phyloP scores from a whole-genome alignment of 1,140 invertebrate genomes.

The Drosophila busckii region DNA sequence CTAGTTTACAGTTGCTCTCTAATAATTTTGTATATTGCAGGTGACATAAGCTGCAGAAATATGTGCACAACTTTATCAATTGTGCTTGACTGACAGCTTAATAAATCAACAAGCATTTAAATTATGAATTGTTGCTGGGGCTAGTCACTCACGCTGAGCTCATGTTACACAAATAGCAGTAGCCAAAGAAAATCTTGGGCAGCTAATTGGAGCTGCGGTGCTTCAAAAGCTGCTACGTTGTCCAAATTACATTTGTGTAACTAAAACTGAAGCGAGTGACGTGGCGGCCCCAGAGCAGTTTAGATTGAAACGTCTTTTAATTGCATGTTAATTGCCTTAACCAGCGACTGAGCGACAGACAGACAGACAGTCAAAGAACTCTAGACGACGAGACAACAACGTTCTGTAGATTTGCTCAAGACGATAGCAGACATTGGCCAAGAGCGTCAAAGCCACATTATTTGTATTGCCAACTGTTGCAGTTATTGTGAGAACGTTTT shows the following conservation, averaged over 20 bases:
- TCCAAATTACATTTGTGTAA: constrained; percentile 27
- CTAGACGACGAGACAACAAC: constrained; percentile 6
- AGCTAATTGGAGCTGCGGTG: constrained; percentile 16
- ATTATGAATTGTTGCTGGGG: background rate
- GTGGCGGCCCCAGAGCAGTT: constrained; percentile 38
- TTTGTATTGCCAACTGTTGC: too few relatives aligned
- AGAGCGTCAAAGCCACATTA: constrained; percentile 39
- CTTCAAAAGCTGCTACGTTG: constrained; percentile 26
- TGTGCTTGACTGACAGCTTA: constrained; percentile 25
- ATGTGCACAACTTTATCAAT: constrained; percentile 23
- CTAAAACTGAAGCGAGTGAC: constrained; percentile 21
- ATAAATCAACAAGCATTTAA: constrained; percentile 41
- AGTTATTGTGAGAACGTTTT: too few relatives aligned
- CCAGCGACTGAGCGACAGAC: constrained; percentile 18
- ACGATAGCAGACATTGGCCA: constrained; percentile 25
- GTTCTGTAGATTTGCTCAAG: constrained; percentile 32
- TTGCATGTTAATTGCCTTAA: constrained; percentile 72
- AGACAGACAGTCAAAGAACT: constrained; percentile 12
- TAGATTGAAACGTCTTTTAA: constrained; percentile 72
- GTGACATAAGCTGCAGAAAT: constrained; percentile 49
- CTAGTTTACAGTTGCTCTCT: too few relatives aligned
- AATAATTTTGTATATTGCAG: background rate
- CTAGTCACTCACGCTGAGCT: too few relatives aligned
- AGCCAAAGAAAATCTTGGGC: too few relatives aligned
- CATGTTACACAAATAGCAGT: too few relatives aligned